A percentile compares a stretch with the other conserved stretches of the same genome.
These are phyloP conservation scores for Jaculus jaculus DNA, from an alignment of 2,113 vertebrate species.

Conservation along the genomic window DNA sequence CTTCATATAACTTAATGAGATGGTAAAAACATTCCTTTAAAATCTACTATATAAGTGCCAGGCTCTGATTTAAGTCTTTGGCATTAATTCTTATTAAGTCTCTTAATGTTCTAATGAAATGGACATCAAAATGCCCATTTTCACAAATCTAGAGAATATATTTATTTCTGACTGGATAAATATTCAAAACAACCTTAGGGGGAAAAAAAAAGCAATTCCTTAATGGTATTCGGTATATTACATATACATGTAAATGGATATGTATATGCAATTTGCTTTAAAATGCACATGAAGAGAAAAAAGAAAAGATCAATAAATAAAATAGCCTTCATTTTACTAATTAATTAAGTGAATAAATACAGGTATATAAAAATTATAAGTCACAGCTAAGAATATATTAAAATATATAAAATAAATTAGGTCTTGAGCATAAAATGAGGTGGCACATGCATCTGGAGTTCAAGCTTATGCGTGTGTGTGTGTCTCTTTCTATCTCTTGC, in stretches of 20 bases:
- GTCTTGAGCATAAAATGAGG: background rate
- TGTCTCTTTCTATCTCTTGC: too few relatives aligned
- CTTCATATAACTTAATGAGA: background rate
- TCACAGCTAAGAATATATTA: background rate
- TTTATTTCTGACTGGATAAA: background rate
- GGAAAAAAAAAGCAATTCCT: background rate
- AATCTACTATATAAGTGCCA: background rate
- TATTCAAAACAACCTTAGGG: background rate
- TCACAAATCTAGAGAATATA: background rate
- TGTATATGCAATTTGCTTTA: background rate
- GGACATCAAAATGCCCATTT: background rate
- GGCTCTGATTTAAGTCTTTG: background rate
- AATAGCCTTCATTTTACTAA: too few relatives aligned
- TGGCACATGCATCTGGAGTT: too few relatives aligned
- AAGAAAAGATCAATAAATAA: background rate
- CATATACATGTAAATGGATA: too few relatives aligned
- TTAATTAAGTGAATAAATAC: background rate
- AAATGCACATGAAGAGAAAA: background rate
- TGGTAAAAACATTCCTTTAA: background rate
- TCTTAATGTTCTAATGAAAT: background rate
- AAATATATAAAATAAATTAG: background rate
- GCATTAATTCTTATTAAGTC: background rate
- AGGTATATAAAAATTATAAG: background rate
- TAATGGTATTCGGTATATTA: background rate
- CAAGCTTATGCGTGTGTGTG: too few relatives aligned